A percentile compares a stretch with the other conserved stretches of the same genome.
Evolutionary conservation across 2,113 vertebrate species (phyloP).

Genomic region (Anser cygnoides): DNA sequence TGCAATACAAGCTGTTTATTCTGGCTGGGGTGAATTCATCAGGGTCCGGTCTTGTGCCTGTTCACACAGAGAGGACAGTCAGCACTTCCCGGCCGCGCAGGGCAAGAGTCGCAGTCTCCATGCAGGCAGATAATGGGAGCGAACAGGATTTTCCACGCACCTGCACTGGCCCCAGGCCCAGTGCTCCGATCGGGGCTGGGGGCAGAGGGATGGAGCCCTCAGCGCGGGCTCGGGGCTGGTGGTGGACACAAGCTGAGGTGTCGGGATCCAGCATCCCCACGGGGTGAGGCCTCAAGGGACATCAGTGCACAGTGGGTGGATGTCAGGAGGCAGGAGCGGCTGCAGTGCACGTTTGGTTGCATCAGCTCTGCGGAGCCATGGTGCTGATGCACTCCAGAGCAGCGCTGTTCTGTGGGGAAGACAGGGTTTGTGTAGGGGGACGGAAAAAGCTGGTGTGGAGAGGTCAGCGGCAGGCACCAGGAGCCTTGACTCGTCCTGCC

Average conservation of each 20-base stretch:
- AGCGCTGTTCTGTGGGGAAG: rapidly evolving
- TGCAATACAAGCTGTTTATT: background rate
- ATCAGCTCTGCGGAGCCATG: too few species aligned
- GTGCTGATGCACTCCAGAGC: too few species aligned
- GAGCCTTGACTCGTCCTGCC: constrained; percentile 79
- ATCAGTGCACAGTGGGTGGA: too few species aligned
- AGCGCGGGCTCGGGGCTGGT: too few species aligned
- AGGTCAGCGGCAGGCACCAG: rapidly evolving
- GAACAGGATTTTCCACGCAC: rapidly evolving
- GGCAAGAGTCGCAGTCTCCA: rapidly evolving
- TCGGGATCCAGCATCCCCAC: too few species aligned
- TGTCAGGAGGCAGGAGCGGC: too few species aligned
- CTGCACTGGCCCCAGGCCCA: rapidly evolving
- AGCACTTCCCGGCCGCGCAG: background rate
- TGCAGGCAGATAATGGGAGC: rapidly evolving
- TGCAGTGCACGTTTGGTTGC: too few species aligned
- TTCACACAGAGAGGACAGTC: background rate
- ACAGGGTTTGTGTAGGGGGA: rapidly evolving
- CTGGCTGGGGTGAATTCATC: rapidly evolving
- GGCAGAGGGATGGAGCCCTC: too few species aligned
- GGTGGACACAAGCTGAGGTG: too few species aligned
- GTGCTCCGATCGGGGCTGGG: background rate
- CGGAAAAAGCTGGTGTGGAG: rapidly evolving
- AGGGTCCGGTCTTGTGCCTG: background rate
- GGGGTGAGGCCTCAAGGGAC: too few species aligned